Conservation (phyloP, 1,140 invertebrate genomes). For the Drosophila guanche region DNA sequence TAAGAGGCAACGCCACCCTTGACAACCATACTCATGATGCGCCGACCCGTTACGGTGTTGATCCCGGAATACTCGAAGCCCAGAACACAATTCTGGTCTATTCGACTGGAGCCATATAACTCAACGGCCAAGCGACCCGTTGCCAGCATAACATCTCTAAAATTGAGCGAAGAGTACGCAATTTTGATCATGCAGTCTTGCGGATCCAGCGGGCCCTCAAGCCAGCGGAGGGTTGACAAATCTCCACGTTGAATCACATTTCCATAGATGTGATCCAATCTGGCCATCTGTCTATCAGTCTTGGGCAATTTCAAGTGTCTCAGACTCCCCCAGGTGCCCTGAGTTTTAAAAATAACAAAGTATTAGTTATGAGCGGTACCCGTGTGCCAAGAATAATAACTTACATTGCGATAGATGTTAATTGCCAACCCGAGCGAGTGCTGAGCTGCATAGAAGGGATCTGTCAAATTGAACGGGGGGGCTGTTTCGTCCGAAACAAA, state of each 20-base stretch:
- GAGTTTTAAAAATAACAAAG: slow-evolving; percentile 1
- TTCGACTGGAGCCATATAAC: slow-evolving; percentile 85
- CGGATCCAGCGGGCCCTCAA: slow-evolving; percentile 86
- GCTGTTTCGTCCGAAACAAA: slow-evolving; percentile 87
- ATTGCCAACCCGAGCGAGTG: slow-evolving; percentile 89
- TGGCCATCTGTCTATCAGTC: slow-evolving; percentile 69
- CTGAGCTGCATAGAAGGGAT: slow-evolving; percentile 88
- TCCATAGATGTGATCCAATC: slow-evolving; percentile 88
- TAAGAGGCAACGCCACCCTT: slow-evolving; percentile 86
- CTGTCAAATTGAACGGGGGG: slow-evolving; percentile 87
- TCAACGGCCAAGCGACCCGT: slow-evolving; percentile 89
- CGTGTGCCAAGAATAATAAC: slow-evolving; percentile 27
- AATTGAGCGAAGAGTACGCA: slow-evolving; percentile 89
- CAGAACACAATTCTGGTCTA: slow-evolving; percentile 87
- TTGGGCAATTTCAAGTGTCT: slow-evolving; percentile 87
- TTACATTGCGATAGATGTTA: slow-evolving; percentile 90
- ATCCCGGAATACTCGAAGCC: slow-evolving; percentile 91
- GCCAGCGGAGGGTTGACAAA: slow-evolving; percentile 92
- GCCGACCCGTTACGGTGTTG: slow-evolving; percentile 85
- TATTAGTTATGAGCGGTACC: background rate
- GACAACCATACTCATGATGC: slow-evolving; percentile 89
- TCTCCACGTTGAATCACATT: slow-evolving; percentile 93
- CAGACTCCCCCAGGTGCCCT: slow-evolving; percentile 92
- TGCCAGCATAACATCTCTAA: slow-evolving; percentile 91
- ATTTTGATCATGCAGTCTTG: slow-evolving; percentile 84